Conservation (phyloP, 2,888 invertebrate species). For the Archips crataeganus region DNA sequence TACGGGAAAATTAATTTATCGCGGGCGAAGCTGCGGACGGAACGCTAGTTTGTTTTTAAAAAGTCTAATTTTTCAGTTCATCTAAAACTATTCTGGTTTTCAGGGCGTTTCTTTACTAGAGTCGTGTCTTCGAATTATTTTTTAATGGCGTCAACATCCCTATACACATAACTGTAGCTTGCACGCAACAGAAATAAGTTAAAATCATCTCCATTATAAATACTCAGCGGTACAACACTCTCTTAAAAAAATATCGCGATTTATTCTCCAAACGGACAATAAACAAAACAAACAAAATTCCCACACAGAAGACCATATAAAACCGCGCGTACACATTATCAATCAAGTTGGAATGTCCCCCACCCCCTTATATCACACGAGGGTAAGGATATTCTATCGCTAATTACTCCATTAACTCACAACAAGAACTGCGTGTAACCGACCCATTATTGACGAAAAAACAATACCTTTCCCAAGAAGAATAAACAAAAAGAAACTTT, state of each 20-base stretch:
- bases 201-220: too few relatives aligned
- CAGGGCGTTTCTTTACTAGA: too few relatives aligned
- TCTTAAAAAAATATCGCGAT: neutral
- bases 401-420: conserved; percentile 25
- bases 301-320: neutral
- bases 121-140: too few relatives aligned
- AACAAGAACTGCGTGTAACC: conserved; percentile 1
- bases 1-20: too few relatives aligned
- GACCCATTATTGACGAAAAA: conserved; percentile 24
- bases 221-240: too few relatives aligned
- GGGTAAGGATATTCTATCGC: conserved; percentile 21
- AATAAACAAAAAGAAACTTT: neutral
- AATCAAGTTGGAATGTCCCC: neutral
- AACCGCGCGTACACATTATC: neutral
- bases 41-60: too few relatives aligned
- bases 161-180: too few relatives aligned
- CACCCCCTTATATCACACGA: neutral
- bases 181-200: too few relatives aligned
- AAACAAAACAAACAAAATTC: neutral
- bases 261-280: neutral
- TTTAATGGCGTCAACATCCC: too few relatives aligned
- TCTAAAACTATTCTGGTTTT: too few relatives aligned
- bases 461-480: conserved; percentile 23
- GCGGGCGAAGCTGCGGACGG: too few relatives aligned
- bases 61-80: too few relatives aligned